Percentiles rank a stretch among this genome's conserved stretches.
These are phyloP conservation scores for Promerops cafer DNA, from an alignment of 2,113 vertebrate species.

Conservation along the genomic window DNA sequence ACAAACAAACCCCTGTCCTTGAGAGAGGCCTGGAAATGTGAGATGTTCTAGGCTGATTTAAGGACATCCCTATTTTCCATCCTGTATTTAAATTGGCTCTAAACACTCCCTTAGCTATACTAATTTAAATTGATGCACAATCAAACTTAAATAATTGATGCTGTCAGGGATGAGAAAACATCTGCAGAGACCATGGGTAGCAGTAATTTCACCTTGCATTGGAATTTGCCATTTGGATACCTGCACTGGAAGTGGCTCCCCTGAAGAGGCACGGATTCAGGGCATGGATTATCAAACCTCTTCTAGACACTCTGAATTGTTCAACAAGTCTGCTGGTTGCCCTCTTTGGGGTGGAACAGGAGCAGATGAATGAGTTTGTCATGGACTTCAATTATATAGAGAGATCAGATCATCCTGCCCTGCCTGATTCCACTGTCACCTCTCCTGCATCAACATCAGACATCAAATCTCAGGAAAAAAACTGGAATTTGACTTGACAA, in stretches of 20 bases:
- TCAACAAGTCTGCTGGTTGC: neutral
- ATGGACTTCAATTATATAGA: neutral
- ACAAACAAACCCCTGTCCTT: fast-evolving
- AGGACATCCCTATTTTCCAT: neutral
- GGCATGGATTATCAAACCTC: neutral
- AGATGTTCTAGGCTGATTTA: neutral
- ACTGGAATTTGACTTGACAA: neutral
- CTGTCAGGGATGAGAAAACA: neutral
- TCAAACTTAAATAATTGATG: neutral
- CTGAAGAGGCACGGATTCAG: neutral
- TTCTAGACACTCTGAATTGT: neutral
- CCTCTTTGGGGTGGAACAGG: neutral
- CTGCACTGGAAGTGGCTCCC: neutral
- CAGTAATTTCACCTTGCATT: neutral
- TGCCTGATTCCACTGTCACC: neutral
- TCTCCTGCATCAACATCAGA: neutral
- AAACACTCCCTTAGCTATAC: neutral
- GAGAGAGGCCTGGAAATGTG: neutral
- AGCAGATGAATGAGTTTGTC: neutral
- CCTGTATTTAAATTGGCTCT: neutral
- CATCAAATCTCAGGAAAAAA: neutral
- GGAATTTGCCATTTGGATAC: neutral
- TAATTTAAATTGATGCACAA: neutral
- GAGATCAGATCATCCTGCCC: neutral
- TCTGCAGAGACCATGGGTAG: neutral